Percentiles rank a stretch among this genome's conserved stretches.
phyloP scores from a whole-genome alignment of 2,888 invertebrate genomes.

The Himalopsyche japonica region DNA sequence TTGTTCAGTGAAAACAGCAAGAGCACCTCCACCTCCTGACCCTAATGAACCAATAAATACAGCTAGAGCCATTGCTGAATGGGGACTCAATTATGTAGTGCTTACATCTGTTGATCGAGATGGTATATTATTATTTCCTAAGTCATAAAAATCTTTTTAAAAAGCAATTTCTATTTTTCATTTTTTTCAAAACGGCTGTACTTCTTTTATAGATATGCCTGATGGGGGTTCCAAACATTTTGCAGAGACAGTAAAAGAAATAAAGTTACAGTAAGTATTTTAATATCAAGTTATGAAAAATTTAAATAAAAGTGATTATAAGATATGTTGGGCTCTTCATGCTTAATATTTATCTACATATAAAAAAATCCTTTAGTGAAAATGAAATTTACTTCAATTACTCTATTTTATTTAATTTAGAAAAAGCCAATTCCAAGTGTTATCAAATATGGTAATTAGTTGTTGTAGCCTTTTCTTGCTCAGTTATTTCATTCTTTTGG shows the following conservation, averaged over 20 bases:
- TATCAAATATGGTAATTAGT: no score
- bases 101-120: conserved; percentile 98
- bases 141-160: neutral
- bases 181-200: no score
- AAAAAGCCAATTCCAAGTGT: neutral
- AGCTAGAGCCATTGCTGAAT: conserved; percentile 86
- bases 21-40: conserved; percentile 87
- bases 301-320: no score
- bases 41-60: conserved; percentile 90
- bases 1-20: conserved; percentile 97
- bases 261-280: conserved; percentile 71
- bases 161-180: no score
- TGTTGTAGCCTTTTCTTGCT: no score
- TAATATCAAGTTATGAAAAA: no score
- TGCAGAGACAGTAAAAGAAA: conserved; percentile 86
- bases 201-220: conserved; percentile 69
- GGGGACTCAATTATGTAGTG: conserved; percentile 97
- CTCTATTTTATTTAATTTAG: no score
- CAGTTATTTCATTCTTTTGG: no score
- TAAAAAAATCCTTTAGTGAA: no score
- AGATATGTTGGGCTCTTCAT: no score
- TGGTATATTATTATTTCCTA: conserved; percentile 60
- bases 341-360: no score
- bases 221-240: conserved; percentile 96
- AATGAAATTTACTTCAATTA: no score